Base-by-base conservation (phyloP, 2,797 vertebrate genomes). In the Eurystomus glaucurus region DNA sequence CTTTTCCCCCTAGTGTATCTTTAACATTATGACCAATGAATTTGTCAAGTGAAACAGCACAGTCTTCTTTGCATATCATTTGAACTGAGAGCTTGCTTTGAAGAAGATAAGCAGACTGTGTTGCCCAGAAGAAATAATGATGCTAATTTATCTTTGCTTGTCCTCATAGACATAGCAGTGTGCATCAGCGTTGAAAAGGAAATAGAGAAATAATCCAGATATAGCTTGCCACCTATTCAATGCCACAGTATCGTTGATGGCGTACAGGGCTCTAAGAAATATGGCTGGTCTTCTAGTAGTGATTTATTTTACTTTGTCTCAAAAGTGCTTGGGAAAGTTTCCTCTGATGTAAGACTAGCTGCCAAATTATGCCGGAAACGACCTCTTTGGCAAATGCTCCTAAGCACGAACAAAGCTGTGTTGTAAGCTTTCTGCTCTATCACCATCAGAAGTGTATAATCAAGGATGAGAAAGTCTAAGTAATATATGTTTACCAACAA, bases 11-110 rank as follows among this genome's bases (percentile, higher is more conserved):
- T 48, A 28, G 76, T 96, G 91, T 97, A 85, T 98, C 92, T 98
- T 97, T 98, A 96, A 97, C 96, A 97, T 98, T 98, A 93, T 97
- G 97, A 98, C 98, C 97, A 86, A 81, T 88, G 92, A 90, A 96
- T 98, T 98, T 98, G 95, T 98, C 97, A 97, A 94, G 97, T 93
- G 95, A 96, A 97, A 95, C 84, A 84, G 83, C 83, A 41, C 74
- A 80, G 88, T 91, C 76, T 18, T 96, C 93, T 98, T 97, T 97
- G 95, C 96, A 95, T 97, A 97, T 98, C 96, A 92, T 97, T 96
- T 96, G 88, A 96, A 97, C 96, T 57, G 71, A 97, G 95, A 93
- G 90, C 94, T 97, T 97, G 85, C 97, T 97, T 97, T 97, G 74
- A 97, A 94, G 93, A 93, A 97, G 97, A 96, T 96, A 97, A 97